Evolutionary conservation across 2,888 invertebrate species (phyloP).

Genomic region (Seira musarum): DNA sequence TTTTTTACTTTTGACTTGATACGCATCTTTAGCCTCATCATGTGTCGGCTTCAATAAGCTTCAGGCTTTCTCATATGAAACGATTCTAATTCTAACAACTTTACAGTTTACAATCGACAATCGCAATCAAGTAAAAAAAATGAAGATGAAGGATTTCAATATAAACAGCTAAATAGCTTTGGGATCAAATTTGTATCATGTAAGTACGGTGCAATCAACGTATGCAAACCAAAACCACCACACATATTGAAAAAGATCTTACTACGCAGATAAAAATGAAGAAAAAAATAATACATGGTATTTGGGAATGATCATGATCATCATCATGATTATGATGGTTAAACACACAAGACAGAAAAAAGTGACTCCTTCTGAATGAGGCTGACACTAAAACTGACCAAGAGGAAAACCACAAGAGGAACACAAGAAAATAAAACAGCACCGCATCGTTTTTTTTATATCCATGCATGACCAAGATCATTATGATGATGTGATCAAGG

Average conservation of each 20-base stretch:
- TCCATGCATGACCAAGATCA: constrained; percentile 13
- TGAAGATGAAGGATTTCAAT: constrained; percentile 17
- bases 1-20: constrained; percentile 35
- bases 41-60: constrained; percentile 60
- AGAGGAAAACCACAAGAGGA: constrained; percentile 25
- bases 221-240: no score
- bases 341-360: constrained; percentile 56
- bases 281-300: no score
- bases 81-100: no score
- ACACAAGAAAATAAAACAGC: constrained; percentile 5
- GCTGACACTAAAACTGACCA: constrained; percentile 21
- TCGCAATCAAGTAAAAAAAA: no score
- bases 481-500: no score
- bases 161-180: constrained; percentile 3
- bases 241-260: no score
- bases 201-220: no score
- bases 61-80: constrained; percentile 46
- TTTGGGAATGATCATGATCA: no score
- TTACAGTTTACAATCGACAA: constrained; percentile 55
- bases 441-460: no score
- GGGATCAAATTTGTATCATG: no score
- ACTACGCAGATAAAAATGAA: no score
- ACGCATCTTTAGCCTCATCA: constrained; percentile 55
- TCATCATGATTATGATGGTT: constrained; percentile 45
- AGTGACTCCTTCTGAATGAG: constrained; percentile 39